These are phyloP conservation scores for Fulmarus glacialis DNA, from an alignment of 2,113 vertebrate genomes.

Conservation along the genomic window DNA sequence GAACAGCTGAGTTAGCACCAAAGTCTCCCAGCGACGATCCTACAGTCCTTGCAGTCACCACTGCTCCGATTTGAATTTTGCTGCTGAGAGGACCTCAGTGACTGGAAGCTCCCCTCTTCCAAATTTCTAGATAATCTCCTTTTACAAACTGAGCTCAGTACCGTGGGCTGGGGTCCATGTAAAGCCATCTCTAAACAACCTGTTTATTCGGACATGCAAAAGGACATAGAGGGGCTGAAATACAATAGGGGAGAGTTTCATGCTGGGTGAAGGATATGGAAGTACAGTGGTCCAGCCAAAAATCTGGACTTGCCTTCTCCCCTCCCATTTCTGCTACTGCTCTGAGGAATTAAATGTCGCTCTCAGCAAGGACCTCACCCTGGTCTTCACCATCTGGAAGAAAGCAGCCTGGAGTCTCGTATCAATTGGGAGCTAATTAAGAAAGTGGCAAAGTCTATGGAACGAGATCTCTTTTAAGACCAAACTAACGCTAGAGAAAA, in stretches of 20 bases:
- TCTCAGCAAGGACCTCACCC: not conserved
- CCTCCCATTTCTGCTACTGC: not conserved
- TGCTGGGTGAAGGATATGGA: not conserved
- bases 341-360: not conserved
- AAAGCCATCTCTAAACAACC: not conserved
- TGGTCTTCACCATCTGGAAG: not conserved
- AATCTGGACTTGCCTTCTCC: not conserved
- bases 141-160: not conserved
- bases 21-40: not conserved
- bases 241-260: not conserved
- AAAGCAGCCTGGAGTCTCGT: not conserved
- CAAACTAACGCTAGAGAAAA: not conserved
- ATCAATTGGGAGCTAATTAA: not conserved
- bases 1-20: not conserved
- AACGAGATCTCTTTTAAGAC: not conserved
- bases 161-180: accelerated
- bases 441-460: not conserved
- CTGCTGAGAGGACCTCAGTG: not conserved
- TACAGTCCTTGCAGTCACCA: not conserved
- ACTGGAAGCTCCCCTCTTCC: not conserved
- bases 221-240: not conserved
- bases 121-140: not conserved
- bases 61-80: not conserved
- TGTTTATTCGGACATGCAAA: not conserved
- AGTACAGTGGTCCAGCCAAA: not conserved